Percentiles rank a stretch among this genome's conserved stretches.
Conservation (phyloP, 2,113 vertebrate genomes). For the Hucho hucho region DNA sequence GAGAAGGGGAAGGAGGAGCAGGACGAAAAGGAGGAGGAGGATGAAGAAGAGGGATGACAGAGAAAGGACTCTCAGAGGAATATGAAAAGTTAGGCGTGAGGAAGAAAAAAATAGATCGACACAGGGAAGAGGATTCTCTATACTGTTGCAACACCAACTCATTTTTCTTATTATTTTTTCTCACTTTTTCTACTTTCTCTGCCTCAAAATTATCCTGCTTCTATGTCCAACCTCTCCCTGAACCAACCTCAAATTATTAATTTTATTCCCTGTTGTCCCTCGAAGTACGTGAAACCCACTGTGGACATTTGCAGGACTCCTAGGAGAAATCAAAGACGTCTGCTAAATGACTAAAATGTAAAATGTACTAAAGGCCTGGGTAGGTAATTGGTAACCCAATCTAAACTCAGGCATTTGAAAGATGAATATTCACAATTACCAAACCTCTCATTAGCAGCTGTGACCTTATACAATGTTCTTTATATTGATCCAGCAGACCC, state of each 20-base stretch:
- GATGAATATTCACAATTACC: slow-evolving; percentile 75
- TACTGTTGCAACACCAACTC: neutral
- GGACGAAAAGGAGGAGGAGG: neutral
- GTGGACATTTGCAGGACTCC: neutral
- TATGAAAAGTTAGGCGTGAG: neutral
- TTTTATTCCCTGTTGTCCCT: neutral
- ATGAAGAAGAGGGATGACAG: neutral
- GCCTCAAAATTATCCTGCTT: neutral
- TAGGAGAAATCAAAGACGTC: neutral
- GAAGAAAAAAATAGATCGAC: neutral
- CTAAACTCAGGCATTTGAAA: slow-evolving; percentile 61
- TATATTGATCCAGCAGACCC: slow-evolving; percentile 61
- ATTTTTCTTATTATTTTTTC: neutral
- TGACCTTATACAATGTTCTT: slow-evolving; percentile 68
- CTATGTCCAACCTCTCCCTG: neutral
- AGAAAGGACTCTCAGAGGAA: neutral
- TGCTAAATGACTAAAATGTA: neutral
- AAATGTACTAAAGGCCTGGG: neutral
- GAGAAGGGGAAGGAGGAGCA: slow-evolving; percentile 7
- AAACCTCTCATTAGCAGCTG: slow-evolving; percentile 64
- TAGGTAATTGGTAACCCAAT: slow-evolving; percentile 61
- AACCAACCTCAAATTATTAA: neutral
- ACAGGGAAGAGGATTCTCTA: neutral
- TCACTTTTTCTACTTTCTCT: neutral
- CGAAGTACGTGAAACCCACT: neutral